Evolutionary conservation across 30 jellyfish, hydroid and myxozoan species (phyloP), one percentile per base, ranked within the genome.

Genomic region (Cassiopea xamachana): DNA sequence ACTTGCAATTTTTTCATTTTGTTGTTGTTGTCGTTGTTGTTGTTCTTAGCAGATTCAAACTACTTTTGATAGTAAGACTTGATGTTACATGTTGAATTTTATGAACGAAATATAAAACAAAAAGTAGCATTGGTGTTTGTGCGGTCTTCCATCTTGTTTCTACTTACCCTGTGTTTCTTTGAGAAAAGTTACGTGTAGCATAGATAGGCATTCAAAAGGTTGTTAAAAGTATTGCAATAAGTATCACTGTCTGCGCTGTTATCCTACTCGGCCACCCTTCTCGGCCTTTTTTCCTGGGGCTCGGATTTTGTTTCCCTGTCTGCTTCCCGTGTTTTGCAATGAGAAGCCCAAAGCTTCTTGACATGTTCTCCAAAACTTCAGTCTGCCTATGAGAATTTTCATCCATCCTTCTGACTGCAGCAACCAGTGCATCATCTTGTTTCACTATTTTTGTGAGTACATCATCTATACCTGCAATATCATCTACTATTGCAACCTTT

Each of bases 361-460:
- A 47, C 89, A 80, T 48, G 16, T 80, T 45, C 51, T 80, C 48
- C 50, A 58, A 44, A 5, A 47, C 82, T 4, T 19, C 45, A 7
- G 89, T 58, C 51, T 80, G 89, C 17, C 7, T 19, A 18, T 18
- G 44, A 7, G 89, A 49, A 48, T 80, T 80, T 48, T 80, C 82
- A 13, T 75, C 85, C 85, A 75, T 75, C 48, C 85, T 80, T 48
- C 51, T 55, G 39, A 55, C 1, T 47, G 50, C 89, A 51, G 44
- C 82, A 9, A 80, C 79, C 45, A 80, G 69, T 58, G 12, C 82
- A 12, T 58, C 80, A 4, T 84, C 82, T 0, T 80, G 89, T 12
- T 18, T 45, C 7, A 47, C 14, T 47, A 80, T 80, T 58, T 80
- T 80, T 58, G 7, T 39, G 6, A 80, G 10, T 14, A 55, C 80